Conservation (phyloP, 1,140 invertebrate species). For the Nomia melanderi region DNA sequence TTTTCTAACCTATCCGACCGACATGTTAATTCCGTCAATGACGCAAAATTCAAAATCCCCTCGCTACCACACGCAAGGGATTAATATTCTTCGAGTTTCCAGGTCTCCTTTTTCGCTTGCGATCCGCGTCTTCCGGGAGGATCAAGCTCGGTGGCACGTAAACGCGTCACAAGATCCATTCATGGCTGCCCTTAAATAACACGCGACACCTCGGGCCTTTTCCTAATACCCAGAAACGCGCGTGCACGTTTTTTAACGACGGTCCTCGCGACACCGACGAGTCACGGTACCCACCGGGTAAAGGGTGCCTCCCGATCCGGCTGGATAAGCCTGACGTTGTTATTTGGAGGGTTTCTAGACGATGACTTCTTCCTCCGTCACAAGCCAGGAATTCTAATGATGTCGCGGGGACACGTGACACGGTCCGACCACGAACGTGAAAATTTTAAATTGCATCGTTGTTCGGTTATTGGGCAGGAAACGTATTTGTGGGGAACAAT, state of each 20-base stretch:
- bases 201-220: not conserved
- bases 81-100: not conserved
- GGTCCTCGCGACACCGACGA: constrained; percentile 21
- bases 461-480: constrained; percentile 10
- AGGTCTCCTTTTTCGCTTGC: not conserved
- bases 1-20: too few species aligned
- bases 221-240: constrained; percentile 13
- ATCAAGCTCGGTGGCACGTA: not conserved
- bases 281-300: constrained; percentile 40
- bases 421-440: not conserved
- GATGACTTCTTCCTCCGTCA: constrained; percentile 71
- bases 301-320: constrained; percentile 66
- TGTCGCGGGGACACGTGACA: constrained; percentile 13
- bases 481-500: too few species aligned
- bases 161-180: not conserved
- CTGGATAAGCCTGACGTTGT: constrained; percentile 61
- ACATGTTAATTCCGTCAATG: too few species aligned
- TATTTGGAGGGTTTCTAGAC: constrained; percentile 73
- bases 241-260: constrained; percentile 19
- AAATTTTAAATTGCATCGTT: constrained; percentile 30
- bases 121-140: not conserved
- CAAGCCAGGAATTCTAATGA: constrained; percentile 28
- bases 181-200: constrained; percentile 14
- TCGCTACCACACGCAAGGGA: too few species aligned
- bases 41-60: too few species aligned